Base-by-base conservation (phyloP, 2,797 vertebrate genomes). In the Eutrigla gurnardus region DNA sequence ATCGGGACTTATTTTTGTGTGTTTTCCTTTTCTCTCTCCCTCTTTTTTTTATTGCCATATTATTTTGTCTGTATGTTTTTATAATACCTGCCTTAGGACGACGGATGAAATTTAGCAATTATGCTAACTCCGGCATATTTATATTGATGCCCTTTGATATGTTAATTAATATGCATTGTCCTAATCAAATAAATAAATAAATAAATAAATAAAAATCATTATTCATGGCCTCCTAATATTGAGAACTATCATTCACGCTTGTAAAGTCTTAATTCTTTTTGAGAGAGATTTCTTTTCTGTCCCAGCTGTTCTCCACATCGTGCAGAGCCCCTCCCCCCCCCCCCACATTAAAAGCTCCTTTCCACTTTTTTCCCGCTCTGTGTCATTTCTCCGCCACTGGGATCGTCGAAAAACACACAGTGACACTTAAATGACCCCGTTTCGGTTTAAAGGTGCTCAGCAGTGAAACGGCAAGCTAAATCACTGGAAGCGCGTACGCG, bases 391-490 rank as follows among this genome's bases (percentile, higher is more conserved):
- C 45, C 5, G 7, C 70, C 47, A 71, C 82, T 17, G 42, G 5
- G 53, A 75, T 74, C 59, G 70, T 64, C 60, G 59, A 78, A 86
- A 84, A 73, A 25, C 25, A 25, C 33, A 70, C 59, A 33, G 45
- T 70, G 81, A 47, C 74, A 77, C 75, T 70, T 61, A 81, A 84
- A 82, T 75, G 72, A 81, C 80, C 59, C 54, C 57, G 45, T 66
- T 68, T 83, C 59, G 64, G 49, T 81, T 86, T 79, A 78, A 25
- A 80, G 78, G 73, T 86, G 81, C 73, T 83, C 77, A 58, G 85
- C 84, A 60, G 59, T 82, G 78, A 85, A 85, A 83, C 18, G 2
- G 83, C 54, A 55, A 25, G 36, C 70, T 83, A 88, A 88, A 87
- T 89, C 82, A 76, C 74, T 71, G 61, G 49, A 72, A 81, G 80